phyloP scores from a whole-genome alignment of 1,140 invertebrate genomes.

The Drosophila pruinosa region DNA sequence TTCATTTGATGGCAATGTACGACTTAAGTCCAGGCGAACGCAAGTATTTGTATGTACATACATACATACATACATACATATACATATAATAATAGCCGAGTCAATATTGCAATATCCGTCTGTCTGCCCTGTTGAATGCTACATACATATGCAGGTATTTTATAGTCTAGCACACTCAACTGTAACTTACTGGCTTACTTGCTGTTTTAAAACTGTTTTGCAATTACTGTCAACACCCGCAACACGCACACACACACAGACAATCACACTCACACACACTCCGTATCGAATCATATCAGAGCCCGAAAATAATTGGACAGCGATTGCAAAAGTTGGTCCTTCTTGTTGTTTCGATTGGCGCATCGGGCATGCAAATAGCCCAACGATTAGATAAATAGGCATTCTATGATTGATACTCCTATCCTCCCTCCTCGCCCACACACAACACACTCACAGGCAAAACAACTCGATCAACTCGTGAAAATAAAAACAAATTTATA shows the following conservation, averaged over 20 bases:
- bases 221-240: background rate
- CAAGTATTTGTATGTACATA: too few relatives aligned
- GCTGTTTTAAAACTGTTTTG: background rate
- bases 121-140: too few relatives aligned
- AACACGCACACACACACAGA: background rate
- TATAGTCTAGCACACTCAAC: background rate
- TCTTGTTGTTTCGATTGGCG: background rate
- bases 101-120: too few relatives aligned
- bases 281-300: background rate
- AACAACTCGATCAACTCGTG: conserved; percentile 5
- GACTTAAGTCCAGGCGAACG: too few relatives aligned
- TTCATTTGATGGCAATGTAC: background rate
- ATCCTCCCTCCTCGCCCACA: background rate
- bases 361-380: conserved; percentile 16
- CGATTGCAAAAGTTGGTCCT: background rate
- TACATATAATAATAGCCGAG: too few relatives aligned
- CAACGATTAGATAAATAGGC: background rate
- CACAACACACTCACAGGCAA: background rate
- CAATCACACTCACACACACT: background rate
- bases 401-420: background rate
- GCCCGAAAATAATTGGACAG: background rate
- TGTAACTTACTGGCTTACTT: background rate
- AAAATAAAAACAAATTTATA: conserved; percentile 10
- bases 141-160: too few relatives aligned
- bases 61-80: too few relatives aligned